Conservation (phyloP, 1,140 invertebrate genomes). For the Diorhabda carinulata region DNA sequence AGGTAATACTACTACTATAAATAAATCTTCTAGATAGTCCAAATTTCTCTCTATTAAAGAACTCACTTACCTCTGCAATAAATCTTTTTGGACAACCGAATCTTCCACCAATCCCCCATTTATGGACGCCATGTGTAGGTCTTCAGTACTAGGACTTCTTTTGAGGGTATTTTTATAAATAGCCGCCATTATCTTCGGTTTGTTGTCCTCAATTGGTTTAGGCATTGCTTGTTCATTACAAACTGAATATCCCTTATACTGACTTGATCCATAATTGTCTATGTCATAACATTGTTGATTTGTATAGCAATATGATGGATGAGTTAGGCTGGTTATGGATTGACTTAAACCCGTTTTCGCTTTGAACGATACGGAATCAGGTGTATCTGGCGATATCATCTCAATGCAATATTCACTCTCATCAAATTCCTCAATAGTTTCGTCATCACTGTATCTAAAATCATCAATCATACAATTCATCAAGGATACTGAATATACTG, state of each 20-base stretch:
- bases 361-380: slow-evolving; percentile 21
- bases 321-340: slow-evolving; percentile 69
- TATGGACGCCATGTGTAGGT: slow-evolving; percentile 19
- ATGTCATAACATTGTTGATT: slow-evolving; percentile 73
- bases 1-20: too few relatives aligned
- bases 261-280: slow-evolving; percentile 63
- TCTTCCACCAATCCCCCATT: slow-evolving; percentile 6
- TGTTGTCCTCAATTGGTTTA: slow-evolving; percentile 53
- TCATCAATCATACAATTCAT: not conserved
- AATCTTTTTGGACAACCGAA: too few relatives aligned
- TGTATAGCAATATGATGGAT: slow-evolving; percentile 69
- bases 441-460: slow-evolving; percentile 47
- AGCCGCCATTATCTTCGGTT: slow-evolving; percentile 63
- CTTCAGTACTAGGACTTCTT: slow-evolving; percentile 15
- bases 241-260: slow-evolving; percentile 51
- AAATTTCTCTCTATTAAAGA: too few relatives aligned
- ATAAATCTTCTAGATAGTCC: too few relatives aligned
- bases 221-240: slow-evolving; percentile 51
- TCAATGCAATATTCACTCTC: slow-evolving; percentile 46
- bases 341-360: slow-evolving; percentile 68
- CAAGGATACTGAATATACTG: too few relatives aligned
- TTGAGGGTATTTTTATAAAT: slow-evolving; percentile 54
- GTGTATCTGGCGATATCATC: slow-evolving; percentile 36
- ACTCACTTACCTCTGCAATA: too few relatives aligned
- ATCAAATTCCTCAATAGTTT: slow-evolving; percentile 48